Evolutionary conservation across 2,888 invertebrate species (phyloP).

Genomic region (Mythimna loreyi): DNA sequence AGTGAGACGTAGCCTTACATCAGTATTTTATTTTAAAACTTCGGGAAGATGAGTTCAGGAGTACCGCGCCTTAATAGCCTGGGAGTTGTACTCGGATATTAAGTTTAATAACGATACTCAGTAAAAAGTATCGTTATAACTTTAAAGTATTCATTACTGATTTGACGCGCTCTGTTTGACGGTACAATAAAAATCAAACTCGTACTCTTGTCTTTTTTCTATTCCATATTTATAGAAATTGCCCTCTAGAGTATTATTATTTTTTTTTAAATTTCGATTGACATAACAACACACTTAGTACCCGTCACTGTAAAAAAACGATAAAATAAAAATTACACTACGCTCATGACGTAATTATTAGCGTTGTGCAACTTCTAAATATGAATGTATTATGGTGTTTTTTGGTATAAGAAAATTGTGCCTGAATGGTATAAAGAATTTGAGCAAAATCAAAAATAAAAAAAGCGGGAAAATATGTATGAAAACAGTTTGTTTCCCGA

Average conservation of each 20-base stretch:
- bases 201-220: constrained; percentile 46
- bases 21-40: constrained; percentile 81
- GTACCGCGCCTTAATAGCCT: constrained; percentile 72
- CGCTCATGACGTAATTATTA: too few relatives aligned
- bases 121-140: constrained; percentile 73
- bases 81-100: constrained; percentile 68
- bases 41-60: constrained; percentile 71
- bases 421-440: too few relatives aligned
- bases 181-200: constrained; percentile 61
- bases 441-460: too few relatives aligned
- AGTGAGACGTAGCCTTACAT: constrained; percentile 57
- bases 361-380: too few relatives aligned
- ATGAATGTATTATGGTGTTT: too few relatives aligned
- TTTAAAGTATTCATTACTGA: constrained; percentile 83
- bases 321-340: too few relatives aligned
- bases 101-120: constrained; percentile 72
- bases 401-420: too few relatives aligned
- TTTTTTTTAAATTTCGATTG: too few relatives aligned
- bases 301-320: too few relatives aligned
- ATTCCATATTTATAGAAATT: constrained; percentile 31
- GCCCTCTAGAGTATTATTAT: background rate
- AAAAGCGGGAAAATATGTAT: too few relatives aligned
- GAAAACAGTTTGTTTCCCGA: too few relatives aligned
- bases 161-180: constrained; percentile 80
- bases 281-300: too few relatives aligned